Evolutionary conservation across 92 coral and sea anemone species (phyloP).

Genomic region (Metridium senile): DNA sequence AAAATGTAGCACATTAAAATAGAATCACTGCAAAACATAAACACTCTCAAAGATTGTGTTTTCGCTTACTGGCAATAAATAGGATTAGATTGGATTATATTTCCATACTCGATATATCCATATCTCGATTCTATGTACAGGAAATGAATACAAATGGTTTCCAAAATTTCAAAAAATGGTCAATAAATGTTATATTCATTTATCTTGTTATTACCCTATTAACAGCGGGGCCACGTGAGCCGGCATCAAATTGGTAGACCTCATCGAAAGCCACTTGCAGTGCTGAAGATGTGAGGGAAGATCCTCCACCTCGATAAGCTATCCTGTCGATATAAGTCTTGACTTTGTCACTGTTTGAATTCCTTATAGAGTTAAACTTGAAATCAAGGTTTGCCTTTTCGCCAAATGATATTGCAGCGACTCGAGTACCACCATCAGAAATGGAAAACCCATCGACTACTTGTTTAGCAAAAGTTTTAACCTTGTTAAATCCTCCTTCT

Average conservation of each 20-base stretch:
- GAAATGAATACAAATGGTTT: too few species aligned
- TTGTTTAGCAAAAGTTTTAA: slow-evolving; percentile 59
- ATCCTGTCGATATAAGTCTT: slow-evolving; percentile 19
- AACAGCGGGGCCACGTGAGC: slow-evolving; percentile 16
- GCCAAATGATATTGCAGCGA: slow-evolving; percentile 54
- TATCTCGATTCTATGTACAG: too few species aligned
- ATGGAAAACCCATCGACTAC: slow-evolving; percentile 49
- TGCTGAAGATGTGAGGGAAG: slow-evolving; percentile 23
- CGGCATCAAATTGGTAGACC: slow-evolving; percentile 24
- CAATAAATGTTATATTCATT: too few species aligned
- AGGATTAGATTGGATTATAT: too few species aligned
- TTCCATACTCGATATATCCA: too few species aligned
- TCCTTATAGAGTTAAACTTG: slow-evolving; percentile 51
- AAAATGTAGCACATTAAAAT: too few species aligned
- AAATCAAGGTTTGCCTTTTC: slow-evolving; percentile 26
- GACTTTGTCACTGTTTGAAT: not conserved
- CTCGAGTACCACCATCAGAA: slow-evolving; percentile 41
- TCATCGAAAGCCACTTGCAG: slow-evolving; percentile 17
- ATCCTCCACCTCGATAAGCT: slow-evolving; percentile 17
- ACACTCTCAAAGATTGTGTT: too few species aligned
- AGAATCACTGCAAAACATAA: too few species aligned
- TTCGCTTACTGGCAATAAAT: too few species aligned
- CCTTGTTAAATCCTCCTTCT: slow-evolving; percentile 41
- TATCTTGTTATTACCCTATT: slow-evolving; percentile 36
- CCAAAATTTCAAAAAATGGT: too few species aligned